A percentile compares a stretch with the other conserved stretches of the same genome.
Evolutionary conservation across 1,140 invertebrate species (phyloP).

Genomic region (Hyphantria cunea): DNA sequence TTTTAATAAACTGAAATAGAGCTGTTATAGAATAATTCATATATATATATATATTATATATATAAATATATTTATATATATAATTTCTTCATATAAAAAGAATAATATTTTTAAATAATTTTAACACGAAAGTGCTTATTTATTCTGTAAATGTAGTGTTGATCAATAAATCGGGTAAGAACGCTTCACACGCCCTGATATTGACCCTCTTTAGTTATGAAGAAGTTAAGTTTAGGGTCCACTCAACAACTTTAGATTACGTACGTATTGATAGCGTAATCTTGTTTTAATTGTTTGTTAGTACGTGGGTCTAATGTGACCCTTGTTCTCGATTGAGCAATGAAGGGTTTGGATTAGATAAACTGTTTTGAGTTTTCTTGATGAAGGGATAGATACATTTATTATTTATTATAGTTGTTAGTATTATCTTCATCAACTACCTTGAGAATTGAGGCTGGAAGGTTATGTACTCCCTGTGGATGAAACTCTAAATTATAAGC

Average conservation of each 20-base stretch:
- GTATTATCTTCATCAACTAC: too few species aligned
- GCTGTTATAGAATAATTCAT: too few species aligned
- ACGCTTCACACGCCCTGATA: conserved; percentile 13
- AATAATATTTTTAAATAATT: too few species aligned
- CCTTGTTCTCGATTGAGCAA: conserved; percentile 9
- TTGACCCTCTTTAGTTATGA: conserved; percentile 11
- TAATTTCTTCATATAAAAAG: too few species aligned
- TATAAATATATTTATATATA: too few species aligned
- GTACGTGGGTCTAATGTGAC: conserved; percentile 6
- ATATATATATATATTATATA: too few species aligned
- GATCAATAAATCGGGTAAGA: conserved; percentile 13
- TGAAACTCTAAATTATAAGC: too few species aligned
- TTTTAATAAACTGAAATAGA: too few species aligned
- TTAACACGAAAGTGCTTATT: too few species aligned
- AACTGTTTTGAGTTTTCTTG: conserved; percentile 8
- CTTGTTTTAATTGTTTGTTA: conserved; percentile 29
- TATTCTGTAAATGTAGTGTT: not conserved
- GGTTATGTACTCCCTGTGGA: too few species aligned
- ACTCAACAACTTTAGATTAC: conserved; percentile 3
- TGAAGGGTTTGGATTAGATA: not conserved
- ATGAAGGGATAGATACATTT: not conserved
- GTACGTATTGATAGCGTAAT: conserved; percentile 21
- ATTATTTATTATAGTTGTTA: not conserved
- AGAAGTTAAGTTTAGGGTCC: conserved; percentile 19
- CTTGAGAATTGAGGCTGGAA: too few species aligned